phyloP scores from a whole-genome alignment of 2,113 vertebrate species.

The Phaethon lepturus region DNA sequence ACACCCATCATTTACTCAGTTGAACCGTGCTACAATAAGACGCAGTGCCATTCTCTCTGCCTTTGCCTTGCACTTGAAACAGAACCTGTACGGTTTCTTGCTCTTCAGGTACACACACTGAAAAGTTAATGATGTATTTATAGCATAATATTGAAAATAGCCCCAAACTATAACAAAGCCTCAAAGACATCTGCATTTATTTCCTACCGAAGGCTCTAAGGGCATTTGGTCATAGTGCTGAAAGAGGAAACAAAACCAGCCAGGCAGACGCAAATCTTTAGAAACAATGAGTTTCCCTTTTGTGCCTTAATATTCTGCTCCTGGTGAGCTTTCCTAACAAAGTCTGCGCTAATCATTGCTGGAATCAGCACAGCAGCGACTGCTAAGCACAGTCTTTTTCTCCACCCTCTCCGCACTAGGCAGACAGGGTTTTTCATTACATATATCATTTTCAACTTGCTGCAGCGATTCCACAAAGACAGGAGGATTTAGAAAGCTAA shows the following conservation, averaged over 20 bases:
- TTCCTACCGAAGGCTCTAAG: neutral
- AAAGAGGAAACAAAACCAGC: neutral
- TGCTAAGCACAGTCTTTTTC: constrained; percentile 32
- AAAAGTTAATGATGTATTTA: neutral
- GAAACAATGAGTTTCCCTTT: constrained; percentile 24
- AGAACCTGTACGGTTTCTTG: neutral
- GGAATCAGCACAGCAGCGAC: neutral
- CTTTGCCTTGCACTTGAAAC: neutral
- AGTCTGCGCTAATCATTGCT: constrained; percentile 12
- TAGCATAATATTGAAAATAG: neutral
- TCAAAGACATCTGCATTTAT: neutral
- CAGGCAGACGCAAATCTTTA: neutral
- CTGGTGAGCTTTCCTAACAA: neutral
- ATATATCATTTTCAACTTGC: constrained; percentile 62
- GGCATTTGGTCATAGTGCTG: neutral
- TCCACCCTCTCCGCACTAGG: constrained; percentile 46
- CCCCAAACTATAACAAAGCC: neutral
- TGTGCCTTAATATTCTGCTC: constrained; percentile 19
- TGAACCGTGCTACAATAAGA: neutral
- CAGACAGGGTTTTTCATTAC: constrained; percentile 56
- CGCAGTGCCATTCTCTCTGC: neutral
- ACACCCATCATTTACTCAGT: neutral
- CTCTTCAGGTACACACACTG: neutral
- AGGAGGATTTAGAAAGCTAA: constrained; percentile 72
- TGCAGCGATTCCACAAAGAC: constrained; percentile 62